Base-by-base conservation (phyloP, 2,888 invertebrate genomes). In the Limenitis camilla region DNA sequence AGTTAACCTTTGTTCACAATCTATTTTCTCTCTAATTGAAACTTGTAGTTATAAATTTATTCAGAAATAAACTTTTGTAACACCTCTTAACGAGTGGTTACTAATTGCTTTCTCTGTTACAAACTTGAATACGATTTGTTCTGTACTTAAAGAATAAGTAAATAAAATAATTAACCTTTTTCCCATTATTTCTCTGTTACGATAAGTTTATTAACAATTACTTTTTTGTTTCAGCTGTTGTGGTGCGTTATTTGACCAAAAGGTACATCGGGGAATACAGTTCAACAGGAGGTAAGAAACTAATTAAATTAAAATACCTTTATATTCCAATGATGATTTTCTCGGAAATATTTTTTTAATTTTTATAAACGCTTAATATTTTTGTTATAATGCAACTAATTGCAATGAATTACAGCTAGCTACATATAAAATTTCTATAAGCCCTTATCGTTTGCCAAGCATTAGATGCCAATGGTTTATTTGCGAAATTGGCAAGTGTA, bases 181-280 rank as follows among this genome's bases (percentile, higher is more conserved):
- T 51, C 55, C 61, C 66, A 59, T 55, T 56, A n/a, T 8, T 29
- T 38, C 19, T 29, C 11, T 38, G 29, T 11, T 11, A 45, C 8
- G 5, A 7, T 30, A 10, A 30, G 10, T 11, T 31, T 19, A 29
- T 19, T 19, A 19, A 19, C 1, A 19, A 2, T 19, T 19, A 19
- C 19, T 36, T 50, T 71, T 74, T 81, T 88, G 81, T 92, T 92
- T 61, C 90, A 93, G 93, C 93, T 72, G 92, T 93, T 65, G 92
- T 92, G 59, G 93, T 93, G 62, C 90, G 93, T 65, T 93, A 93
- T 77, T 81, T 93, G 70, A 93, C 93, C 58, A 93, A 92, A 80
- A 88, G 93, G 61, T 93, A 93, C 73, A 93, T 93, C 67, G 93
- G 93, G 55, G 93, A 93, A 85, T 93, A 93, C 88, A 93, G 93